Evolutionary conservation across 2,888 invertebrate species (phyloP), one percentile per base, ranked within the genome.

Genomic region (Eudasyphora cyanicolor): DNA sequence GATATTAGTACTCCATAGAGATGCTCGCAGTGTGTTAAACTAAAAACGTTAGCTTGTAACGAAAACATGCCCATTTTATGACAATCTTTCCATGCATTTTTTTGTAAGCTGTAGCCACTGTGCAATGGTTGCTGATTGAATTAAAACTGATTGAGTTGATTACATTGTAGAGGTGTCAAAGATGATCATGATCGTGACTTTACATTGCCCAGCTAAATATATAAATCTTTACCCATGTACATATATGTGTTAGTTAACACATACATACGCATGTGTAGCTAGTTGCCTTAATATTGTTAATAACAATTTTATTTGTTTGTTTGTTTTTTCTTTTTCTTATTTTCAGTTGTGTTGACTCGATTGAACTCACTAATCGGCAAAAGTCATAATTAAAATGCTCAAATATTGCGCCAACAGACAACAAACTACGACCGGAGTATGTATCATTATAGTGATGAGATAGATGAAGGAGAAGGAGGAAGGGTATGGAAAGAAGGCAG

Each of bases 311-410:
- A 38, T 62, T 42, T 62, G 67, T 71, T 60, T 70, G 24, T 42
- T 62, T 54, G n/a, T 45, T 32, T 51, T 32, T 51, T n/a, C n/a
- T 51, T 69, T 84, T 57, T n/a, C n/a, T n/a, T 80, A 19, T 51
- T 86, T 86, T 62, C 74, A 91, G 89, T 79, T 90, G 88, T 87
- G 89, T 87, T 87, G 89, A 91, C 87, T 88, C 90, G 77, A 87
- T 88, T 85, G 89, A 90, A 87, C 86, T 88, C 84, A 84, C 87
- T 86, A 87, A 87, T 86, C 86, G 86, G 85, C 87, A 88, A 78
- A 88, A 88, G 80, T 85, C 87, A 69, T 87, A 87, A 85, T 76
- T 80, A 76, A 76, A 78, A 71, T 71, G 45, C 29, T 73, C 70
- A 57, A 45, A 74, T 75, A n/a, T 10, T 21, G 42, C 19, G n/a